Conservation (phyloP, 1,140 invertebrate genomes). For the Latrodectus geometricus region DNA sequence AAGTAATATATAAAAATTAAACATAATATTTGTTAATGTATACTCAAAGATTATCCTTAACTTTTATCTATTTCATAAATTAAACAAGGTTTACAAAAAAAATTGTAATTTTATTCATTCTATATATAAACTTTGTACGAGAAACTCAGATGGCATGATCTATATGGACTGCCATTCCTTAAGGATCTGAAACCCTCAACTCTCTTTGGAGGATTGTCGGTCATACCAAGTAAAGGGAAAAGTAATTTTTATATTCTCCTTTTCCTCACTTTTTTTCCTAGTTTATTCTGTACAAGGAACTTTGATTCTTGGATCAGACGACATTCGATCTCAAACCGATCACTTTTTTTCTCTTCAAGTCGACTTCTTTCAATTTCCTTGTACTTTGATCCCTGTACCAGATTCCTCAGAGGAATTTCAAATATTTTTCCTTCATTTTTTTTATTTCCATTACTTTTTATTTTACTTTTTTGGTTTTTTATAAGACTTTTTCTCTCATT, state of each 20-base stretch:
- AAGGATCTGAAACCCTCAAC: no score
- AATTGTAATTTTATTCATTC: no score
- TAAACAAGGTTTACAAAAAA: no score
- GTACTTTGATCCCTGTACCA: slow-evolving; percentile 49
- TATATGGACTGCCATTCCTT: no score
- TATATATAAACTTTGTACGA: no score
- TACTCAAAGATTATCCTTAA: no score
- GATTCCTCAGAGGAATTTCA: slow-evolving; percentile 9
- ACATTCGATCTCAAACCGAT: slow-evolving; percentile 34
- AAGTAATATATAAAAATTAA: no score
- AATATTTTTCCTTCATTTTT: neutral
- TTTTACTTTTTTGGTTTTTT: neutral
- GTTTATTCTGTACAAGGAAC: neutral
- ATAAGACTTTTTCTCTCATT: slow-evolving; percentile 21
- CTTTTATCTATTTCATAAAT: no score
- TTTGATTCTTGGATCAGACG: neutral
- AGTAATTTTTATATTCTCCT: neutral
- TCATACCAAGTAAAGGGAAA: no score
- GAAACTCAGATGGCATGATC: no score
- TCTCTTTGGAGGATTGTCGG: no score
- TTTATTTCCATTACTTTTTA: slow-evolving; percentile 1
- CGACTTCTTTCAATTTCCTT: slow-evolving; percentile 49
- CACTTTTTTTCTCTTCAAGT: slow-evolving; percentile 6
- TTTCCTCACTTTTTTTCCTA: neutral
- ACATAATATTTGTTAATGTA: no score